phyloP scores from a whole-genome alignment of 2,888 invertebrate species.

The Oligia latruncula region DNA sequence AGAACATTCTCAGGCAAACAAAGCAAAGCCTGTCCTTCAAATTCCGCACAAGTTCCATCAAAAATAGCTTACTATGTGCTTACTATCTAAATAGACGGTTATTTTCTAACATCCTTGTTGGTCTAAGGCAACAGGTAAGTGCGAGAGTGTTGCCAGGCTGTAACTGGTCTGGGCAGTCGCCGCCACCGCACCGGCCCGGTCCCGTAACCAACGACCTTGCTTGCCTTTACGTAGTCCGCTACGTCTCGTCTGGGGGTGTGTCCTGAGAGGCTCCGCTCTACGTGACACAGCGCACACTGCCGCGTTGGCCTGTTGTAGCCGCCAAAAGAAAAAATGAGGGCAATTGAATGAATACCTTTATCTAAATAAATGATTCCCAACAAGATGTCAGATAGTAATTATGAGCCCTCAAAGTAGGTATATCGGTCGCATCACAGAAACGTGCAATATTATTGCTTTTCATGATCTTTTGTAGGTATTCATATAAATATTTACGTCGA shows the following conservation, averaged over 20 bases:
- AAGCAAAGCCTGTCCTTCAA: background rate
- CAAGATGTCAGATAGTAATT: too few species aligned
- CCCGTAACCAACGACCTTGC: constrained; percentile 67
- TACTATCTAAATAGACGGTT: background rate
- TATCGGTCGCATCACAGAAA: background rate
- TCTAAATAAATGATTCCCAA: background rate
- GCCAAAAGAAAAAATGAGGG: background rate
- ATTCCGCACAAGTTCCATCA: background rate
- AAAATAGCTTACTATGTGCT: constrained; percentile 10
- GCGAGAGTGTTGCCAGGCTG: constrained; percentile 37
- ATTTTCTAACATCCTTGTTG: constrained; percentile 30
- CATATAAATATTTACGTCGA: background rate
- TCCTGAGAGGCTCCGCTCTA: constrained; percentile 57
- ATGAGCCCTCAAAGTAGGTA: background rate
- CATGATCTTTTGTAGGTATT: background rate
- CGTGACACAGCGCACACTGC: constrained; percentile 31
- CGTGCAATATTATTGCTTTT: background rate
- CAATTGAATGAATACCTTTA: background rate
- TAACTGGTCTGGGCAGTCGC: constrained; percentile 53
- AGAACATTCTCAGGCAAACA: background rate
- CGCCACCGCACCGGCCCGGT: constrained; percentile 20
- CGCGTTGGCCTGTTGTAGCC: constrained; percentile 13
- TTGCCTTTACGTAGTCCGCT: constrained; percentile 62
- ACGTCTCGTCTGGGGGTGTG: constrained; percentile 73
- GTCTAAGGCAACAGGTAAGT: constrained; percentile 12